Conservation (phyloP, 1,140 invertebrate genomes). For the Drosophila elegans region DNA sequence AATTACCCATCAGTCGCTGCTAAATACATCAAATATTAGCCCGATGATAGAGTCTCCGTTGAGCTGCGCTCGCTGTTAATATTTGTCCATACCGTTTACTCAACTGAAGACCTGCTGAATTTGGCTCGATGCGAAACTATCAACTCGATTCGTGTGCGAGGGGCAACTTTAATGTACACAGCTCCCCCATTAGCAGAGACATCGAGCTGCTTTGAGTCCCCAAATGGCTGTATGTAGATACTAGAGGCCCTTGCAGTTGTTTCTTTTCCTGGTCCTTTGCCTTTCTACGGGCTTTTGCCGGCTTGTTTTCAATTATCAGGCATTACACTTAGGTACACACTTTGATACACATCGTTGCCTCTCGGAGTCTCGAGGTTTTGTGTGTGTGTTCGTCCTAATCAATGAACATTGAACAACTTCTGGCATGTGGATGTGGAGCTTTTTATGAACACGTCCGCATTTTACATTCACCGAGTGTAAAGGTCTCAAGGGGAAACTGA, state of each 20-base stretch:
- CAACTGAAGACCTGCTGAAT: constrained; percentile 7
- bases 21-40: constrained; percentile 40
- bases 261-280: constrained; percentile 38
- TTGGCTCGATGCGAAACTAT: constrained; percentile 31
- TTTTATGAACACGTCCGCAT: constrained; percentile 49
- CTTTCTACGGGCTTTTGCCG: constrained; percentile 27
- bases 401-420: constrained; percentile 69
- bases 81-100: constrained; percentile 10
- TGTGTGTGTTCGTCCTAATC: constrained; percentile 47
- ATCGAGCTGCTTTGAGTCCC: constrained; percentile 5
- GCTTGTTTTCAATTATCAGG: constrained; percentile 70
- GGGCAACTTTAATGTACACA: constrained; percentile 45
- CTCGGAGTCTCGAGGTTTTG: neutral
- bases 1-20: constrained; percentile 6
- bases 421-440: constrained; percentile 33
- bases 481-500: neutral
- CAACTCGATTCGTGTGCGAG: constrained; percentile 31
- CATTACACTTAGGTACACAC: constrained; percentile 51
- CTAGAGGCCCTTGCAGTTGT: constrained; percentile 26
- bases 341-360: constrained; percentile 20
- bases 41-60: constrained; percentile 14
- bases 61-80: constrained; percentile 22
- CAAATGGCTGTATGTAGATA: neutral
- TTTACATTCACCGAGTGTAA: constrained; percentile 25
- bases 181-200: constrained; percentile 29